Conservation (phyloP, 1,140 invertebrate species). For the Philopotamus ludificatus region DNA sequence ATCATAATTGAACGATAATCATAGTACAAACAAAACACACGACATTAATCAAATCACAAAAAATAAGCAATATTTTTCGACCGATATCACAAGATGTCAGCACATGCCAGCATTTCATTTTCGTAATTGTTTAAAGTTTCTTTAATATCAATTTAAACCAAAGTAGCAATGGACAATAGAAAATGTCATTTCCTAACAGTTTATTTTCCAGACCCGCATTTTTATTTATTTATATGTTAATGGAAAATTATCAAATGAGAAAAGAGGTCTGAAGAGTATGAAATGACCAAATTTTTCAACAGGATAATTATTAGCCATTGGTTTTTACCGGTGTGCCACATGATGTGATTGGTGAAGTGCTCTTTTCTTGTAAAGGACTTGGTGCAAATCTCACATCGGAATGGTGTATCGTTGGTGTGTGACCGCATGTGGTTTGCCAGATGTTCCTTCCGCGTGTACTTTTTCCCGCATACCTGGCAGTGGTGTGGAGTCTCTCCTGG, state of each 20-base stretch:
- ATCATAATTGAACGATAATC: too few species aligned
- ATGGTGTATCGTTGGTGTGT: slow-evolving; percentile 80
- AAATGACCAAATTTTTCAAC: too few species aligned
- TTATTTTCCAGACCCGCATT: too few species aligned
- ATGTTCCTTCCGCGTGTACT: slow-evolving; percentile 76
- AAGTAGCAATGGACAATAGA: too few species aligned
- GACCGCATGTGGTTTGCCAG: slow-evolving; percentile 74
- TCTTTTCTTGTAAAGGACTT: slow-evolving; percentile 85
- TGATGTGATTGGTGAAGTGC: slow-evolving; percentile 82
- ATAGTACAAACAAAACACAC: too few species aligned
- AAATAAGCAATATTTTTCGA: slow-evolving; percentile 22
- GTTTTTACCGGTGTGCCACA: slow-evolving; percentile 76
- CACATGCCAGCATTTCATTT: slow-evolving; percentile 39
- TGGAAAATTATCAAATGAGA: too few species aligned
- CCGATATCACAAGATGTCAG: slow-evolving; percentile 39
- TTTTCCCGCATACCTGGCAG: slow-evolving; percentile 73
- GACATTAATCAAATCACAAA: background rate
- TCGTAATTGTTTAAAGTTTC: too few species aligned
- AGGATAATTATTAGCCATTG: too few species aligned
- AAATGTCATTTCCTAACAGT: too few species aligned
- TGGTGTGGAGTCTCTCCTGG: slow-evolving; percentile 73
- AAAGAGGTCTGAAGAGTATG: too few species aligned
- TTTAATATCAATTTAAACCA: too few species aligned
- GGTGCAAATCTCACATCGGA: slow-evolving; percentile 79
- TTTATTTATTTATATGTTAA: too few species aligned